A percentile compares a stretch with the other conserved stretches of the same genome.
phyloP scores from a whole-genome alignment of 2,797 vertebrate genomes.

The Epinephelus malabaricus region DNA sequence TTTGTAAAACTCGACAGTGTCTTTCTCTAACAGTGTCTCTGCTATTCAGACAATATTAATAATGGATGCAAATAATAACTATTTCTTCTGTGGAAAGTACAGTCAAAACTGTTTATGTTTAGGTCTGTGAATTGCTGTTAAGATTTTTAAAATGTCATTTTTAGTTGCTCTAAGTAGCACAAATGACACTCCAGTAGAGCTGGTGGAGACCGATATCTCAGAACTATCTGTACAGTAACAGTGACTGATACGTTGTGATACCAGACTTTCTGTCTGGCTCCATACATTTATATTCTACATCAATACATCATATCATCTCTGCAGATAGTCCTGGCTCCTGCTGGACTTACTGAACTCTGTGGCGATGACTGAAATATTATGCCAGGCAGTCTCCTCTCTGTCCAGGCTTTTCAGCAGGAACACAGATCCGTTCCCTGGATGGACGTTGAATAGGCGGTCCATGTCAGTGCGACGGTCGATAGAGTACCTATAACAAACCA shows the following conservation, averaged over 20 bases:
- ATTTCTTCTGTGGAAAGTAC: too few relatives aligned
- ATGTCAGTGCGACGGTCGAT: constrained; percentile 95
- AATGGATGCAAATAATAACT: too few relatives aligned
- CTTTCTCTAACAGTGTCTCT: too few relatives aligned
- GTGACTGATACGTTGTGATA: neutral
- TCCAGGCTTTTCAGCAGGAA: constrained; percentile 93
- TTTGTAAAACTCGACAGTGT: too few relatives aligned
- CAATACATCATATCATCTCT: constrained; percentile 21
- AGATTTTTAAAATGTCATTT: too few relatives aligned
- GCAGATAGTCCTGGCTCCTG: neutral
- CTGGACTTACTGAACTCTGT: constrained; percentile 93
- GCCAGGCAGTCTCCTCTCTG: constrained; percentile 92
- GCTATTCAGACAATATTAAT: too few relatives aligned
- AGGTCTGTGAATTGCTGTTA: too few relatives aligned
- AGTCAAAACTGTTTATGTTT: too few relatives aligned
- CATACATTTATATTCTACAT: constrained; percentile 10
- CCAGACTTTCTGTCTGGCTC: constrained; percentile 12
- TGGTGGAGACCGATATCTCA: too few relatives aligned
- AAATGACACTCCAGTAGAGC: too few relatives aligned
- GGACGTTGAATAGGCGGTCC: constrained; percentile 93
- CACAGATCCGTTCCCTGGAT: constrained; percentile 94
- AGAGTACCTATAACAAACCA: constrained; percentile 88
- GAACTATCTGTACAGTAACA: too few relatives aligned
- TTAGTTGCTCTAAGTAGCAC: too few relatives aligned
- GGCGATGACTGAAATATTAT: constrained; percentile 96